Base-by-base conservation (phyloP, 2,888 invertebrate genomes). In the Hanleya hanleyi region DNA sequence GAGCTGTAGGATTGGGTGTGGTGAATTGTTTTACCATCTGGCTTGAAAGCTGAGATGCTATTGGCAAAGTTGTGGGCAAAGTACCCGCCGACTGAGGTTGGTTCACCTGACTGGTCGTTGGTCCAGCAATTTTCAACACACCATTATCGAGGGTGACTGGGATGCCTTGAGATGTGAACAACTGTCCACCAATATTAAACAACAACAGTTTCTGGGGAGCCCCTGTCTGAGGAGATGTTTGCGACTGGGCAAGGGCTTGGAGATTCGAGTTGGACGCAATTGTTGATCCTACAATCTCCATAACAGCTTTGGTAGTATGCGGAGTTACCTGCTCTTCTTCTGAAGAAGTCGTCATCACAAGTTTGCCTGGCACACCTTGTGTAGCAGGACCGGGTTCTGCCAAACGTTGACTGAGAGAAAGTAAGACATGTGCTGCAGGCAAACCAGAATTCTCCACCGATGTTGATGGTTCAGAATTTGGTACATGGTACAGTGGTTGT, bases 121-220 rank as follows among this genome's bases (percentile, higher is more conserved):
- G 32, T 81, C 81, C 71, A 82, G 77, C 68, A 12, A 79, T 76
- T 76, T 84, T 84, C 26, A 84, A 67, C 9, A 84, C 81, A 32
- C 85, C 85, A 73, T 84, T 80, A 66, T 81, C 80, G 0, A 84
- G 77, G 15, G 84, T 83, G 35, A 87, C 84, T 41, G 86, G 86
- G 9, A 87, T 79, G 33, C 85, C 86, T 70, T 83, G 83, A 1
- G 84, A 80, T n/a, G 86, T 86, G 41, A 86, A 81, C 66, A 87
- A 75, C 79, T 87, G 85, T 22, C 87, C 86, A 51, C 84, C 83
- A 50, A 86, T 83, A 70, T 82, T 85, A 69, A 81, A 85, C 64
- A 87, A 69, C 33, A 86, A 69, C 9, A 86, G 61, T 69, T 83
- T 81, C 66, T 77, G 73, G 15, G 72, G 62, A 68, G 37, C 38